These are phyloP conservation scores for Zaprionus inermis DNA, from an alignment of 1,140 invertebrate genomes.

Conservation along the genomic window DNA sequence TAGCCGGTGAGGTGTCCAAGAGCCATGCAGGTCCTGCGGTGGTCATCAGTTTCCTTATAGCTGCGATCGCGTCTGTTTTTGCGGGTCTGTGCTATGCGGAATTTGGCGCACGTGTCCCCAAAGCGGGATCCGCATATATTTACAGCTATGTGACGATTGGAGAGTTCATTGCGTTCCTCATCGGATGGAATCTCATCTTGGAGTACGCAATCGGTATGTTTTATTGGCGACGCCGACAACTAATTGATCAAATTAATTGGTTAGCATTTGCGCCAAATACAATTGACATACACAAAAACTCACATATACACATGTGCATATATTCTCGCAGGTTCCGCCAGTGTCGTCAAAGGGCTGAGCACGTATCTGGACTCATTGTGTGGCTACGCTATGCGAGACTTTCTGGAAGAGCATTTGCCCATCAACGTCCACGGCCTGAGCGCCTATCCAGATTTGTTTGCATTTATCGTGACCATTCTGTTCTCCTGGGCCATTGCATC, in stretches of 20 bases:
- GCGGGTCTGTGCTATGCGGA: conserved; percentile 95
- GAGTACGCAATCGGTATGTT: conserved; percentile 94
- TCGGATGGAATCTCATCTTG: conserved; percentile 95
- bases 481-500: conserved; percentile 89
- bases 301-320: neutral
- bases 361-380: conserved; percentile 94
- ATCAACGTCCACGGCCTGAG: conserved; percentile 90
- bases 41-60: conserved; percentile 93
- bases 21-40: conserved; percentile 94
- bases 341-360: conserved; percentile 95
- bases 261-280: conserved; percentile 25
- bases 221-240: conserved; percentile 37
- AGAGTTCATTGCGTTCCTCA: conserved; percentile 91
- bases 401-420: conserved; percentile 88
- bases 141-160: conserved; percentile 95
- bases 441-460: conserved; percentile 93
- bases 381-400: conserved; percentile 89
- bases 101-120: conserved; percentile 93
- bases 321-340: conserved; percentile 89
- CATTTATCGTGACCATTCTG: conserved; percentile 89
- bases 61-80: conserved; percentile 94
- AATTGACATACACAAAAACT: conserved; percentile 13
- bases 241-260: conserved; percentile 65
- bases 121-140: conserved; percentile 93
- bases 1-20: conserved; percentile 94